Percentiles rank a stretch among this genome's conserved stretches.
phyloP scores from a whole-genome alignment of 1,140 invertebrate genomes.

The Tetramorium alpestre region DNA sequence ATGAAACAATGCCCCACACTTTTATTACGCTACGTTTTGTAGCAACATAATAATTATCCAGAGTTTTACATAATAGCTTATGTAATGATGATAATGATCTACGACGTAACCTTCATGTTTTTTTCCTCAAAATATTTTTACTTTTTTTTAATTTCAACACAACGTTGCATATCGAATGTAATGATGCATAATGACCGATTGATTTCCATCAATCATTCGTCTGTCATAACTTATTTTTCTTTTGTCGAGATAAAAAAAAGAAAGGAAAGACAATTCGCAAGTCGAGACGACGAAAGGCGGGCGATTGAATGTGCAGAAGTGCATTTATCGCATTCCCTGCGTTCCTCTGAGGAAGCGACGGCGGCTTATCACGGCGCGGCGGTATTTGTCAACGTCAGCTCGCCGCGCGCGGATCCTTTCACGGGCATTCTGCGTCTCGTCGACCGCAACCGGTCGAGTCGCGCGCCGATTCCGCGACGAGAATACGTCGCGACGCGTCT shows the following conservation, averaged over 20 bases:
- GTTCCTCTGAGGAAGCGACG: not conserved
- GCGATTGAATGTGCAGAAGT: not conserved
- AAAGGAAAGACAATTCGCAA: too few relatives aligned
- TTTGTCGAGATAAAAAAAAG: too few relatives aligned
- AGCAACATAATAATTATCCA: not conserved
- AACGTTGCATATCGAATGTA: not conserved
- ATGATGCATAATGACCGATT: not conserved
- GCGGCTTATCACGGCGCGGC: not conserved
- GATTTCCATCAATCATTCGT: not conserved
- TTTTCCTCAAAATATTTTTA: not conserved
- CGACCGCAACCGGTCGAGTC: not conserved
- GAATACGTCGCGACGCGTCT: conserved; percentile 3
- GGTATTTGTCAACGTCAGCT: conserved; percentile 34
- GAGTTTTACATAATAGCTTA: conserved; percentile 6
- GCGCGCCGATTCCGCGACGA: not conserved
- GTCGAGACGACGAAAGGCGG: not conserved
- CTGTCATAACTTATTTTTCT: not conserved
- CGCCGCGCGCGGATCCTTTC: not conserved
- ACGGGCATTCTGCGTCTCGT: not conserved
- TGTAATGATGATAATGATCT: not conserved
- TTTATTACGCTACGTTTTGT: not conserved
- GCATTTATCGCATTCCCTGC: not conserved
- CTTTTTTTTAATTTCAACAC: not conserved
- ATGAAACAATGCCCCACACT: not conserved
- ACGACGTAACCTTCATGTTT: not conserved